Evolutionary conservation across 1,140 invertebrate genomes (phyloP).

Genomic region (Bombus superbus): DNA sequence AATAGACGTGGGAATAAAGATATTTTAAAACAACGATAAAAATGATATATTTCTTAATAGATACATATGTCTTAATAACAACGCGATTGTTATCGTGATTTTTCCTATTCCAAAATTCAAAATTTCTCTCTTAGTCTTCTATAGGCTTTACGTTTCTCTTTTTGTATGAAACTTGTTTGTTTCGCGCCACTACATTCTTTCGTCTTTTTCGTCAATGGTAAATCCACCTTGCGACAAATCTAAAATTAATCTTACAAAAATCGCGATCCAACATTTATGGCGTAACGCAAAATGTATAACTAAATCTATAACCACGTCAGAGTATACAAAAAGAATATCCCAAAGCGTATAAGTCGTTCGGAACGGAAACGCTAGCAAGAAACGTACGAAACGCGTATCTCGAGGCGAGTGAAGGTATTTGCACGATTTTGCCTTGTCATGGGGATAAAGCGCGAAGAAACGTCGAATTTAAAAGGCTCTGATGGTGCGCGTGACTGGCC

Average conservation of each 20-base stretch:
- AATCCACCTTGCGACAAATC: background rate
- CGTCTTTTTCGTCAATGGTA: background rate
- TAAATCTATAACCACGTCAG: background rate
- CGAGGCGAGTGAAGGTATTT: constrained; percentile 6
- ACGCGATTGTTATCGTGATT: too few species aligned
- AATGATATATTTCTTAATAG: too few species aligned
- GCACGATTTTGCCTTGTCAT: background rate
- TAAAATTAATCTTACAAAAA: background rate
- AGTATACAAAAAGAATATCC: background rate
- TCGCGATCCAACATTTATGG: background rate
- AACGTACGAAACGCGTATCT: background rate
- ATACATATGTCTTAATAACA: too few species aligned
- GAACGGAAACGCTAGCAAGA: too few species aligned
- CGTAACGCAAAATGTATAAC: background rate
- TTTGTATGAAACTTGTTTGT: too few species aligned
- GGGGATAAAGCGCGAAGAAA: background rate
- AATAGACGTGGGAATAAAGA: too few species aligned
- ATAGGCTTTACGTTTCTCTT: too few species aligned
- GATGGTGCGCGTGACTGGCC: constrained; percentile 45
- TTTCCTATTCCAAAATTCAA: too few species aligned
- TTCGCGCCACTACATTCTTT: too few species aligned
- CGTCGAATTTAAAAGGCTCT: constrained; percentile 49
- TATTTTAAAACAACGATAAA: too few species aligned
- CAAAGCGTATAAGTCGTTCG: background rate
- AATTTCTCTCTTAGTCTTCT: too few species aligned